Percentiles rank a stretch among this genome's conserved stretches.
These are phyloP conservation scores for Anoplolepis gracilipes DNA, from an alignment of 1,140 invertebrate species.

Conservation along the genomic window DNA sequence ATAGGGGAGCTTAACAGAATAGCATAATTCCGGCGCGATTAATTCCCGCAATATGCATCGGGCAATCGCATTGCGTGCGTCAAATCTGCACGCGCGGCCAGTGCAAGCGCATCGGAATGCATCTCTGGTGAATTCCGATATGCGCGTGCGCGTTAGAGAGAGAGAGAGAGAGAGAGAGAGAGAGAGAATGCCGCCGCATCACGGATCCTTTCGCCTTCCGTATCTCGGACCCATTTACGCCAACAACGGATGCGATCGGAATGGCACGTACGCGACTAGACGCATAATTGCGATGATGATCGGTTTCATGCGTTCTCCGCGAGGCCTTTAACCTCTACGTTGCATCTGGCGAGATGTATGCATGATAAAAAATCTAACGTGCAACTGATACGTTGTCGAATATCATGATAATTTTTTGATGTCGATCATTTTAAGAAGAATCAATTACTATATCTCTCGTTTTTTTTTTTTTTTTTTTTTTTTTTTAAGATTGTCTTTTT, in stretches of 20 bases:
- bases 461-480: no score
- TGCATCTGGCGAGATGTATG: neutral
- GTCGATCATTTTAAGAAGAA: neutral
- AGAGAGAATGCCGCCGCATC: constrained; percentile 2
- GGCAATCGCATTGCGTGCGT: constrained; percentile 51
- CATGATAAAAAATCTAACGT: neutral
- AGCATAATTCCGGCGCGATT: constrained; percentile 71
- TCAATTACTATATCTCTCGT: neutral
- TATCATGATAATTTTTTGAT: neutral
- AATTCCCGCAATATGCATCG: constrained; percentile 69
- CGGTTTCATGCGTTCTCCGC: neutral
- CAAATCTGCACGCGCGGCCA: constrained; percentile 49
- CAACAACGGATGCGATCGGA: constrained; percentile 34
- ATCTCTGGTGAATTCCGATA: no score
- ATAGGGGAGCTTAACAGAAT: constrained; percentile 44
- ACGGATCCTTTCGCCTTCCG: constrained; percentile 44
- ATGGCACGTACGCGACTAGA: constrained; percentile 43
- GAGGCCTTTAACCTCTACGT: constrained; percentile 19
- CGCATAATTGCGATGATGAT: constrained; percentile 31
- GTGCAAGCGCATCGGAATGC: no score
- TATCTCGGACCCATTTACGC: constrained; percentile 18
- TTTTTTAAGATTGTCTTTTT: no score
- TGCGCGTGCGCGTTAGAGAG: neutral
- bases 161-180: constrained; percentile 3
- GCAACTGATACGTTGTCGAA: neutral